These are phyloP conservation scores for Huso huso DNA, from an alignment of 2,797 vertebrate genomes.

Conservation along the genomic window DNA sequence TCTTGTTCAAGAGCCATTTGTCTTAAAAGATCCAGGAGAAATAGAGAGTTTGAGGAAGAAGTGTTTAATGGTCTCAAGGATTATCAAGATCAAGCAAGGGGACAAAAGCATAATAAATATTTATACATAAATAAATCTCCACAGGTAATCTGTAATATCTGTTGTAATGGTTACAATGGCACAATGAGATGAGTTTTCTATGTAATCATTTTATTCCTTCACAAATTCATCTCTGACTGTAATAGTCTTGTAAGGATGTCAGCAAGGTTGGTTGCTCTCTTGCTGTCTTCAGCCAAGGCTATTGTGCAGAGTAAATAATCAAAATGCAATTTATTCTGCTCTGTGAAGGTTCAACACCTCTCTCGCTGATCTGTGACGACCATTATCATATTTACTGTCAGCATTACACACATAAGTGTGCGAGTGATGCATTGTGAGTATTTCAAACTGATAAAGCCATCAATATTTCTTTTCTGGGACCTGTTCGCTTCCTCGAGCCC, in stretches of 20 bases:
- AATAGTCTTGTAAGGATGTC: conserved; percentile 44
- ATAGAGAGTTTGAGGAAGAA: no score
- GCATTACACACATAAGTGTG: conserved; percentile 67
- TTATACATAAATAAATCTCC: not conserved
- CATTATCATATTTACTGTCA: conserved; percentile 81
- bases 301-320: conserved; percentile 64
- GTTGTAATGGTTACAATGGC: conserved; percentile 24
- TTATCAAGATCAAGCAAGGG: no score
- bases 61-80: no score
- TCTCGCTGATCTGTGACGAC: conserved; percentile 69
- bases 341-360: conserved; percentile 63
- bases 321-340: conserved; percentile 59
- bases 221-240: conserved; percentile 15
- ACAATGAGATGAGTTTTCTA: conserved; percentile 11
- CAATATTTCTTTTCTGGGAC: conserved; percentile 59
- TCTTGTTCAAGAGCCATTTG: no score
- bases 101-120: no score
- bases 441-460: conserved; percentile 73
- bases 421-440: conserved; percentile 61
- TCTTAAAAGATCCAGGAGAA: no score
- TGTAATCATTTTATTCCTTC: conserved; percentile 10
- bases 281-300: conserved; percentile 47
- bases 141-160: not conserved
- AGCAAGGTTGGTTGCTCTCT: conserved; percentile 52
- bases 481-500: conserved; percentile 40